phyloP scores from a whole-genome alignment of 1,140 invertebrate species.

The Pomacea maculata region DNA sequence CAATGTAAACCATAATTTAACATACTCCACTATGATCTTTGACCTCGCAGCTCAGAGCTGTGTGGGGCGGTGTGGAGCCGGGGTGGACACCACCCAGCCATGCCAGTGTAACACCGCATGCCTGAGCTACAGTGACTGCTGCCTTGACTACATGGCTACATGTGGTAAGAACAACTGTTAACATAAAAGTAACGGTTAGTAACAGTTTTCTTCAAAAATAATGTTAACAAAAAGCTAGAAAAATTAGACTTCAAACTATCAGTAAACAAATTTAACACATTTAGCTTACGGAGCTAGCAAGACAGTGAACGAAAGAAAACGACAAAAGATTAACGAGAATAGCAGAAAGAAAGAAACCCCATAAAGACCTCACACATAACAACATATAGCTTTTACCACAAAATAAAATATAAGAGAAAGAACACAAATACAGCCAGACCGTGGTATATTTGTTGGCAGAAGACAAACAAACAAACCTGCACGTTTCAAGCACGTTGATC shows the following conservation, averaged over 20 bases:
- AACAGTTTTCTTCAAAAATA: not conserved
- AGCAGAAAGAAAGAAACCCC: no score
- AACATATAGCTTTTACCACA: no score
- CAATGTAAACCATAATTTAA: no score
- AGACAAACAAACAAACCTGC: no score
- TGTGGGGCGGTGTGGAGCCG: conserved; percentile 21
- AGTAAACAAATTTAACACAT: not conserved
- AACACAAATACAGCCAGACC: no score
- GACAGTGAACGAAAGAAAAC: not conserved
- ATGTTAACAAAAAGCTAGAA: no score
- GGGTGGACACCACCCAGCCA: conserved; percentile 8
- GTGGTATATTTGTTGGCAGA: no score
- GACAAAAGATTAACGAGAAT: not conserved
- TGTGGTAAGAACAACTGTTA: conserved; percentile 20
- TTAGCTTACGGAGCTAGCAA: not conserved
- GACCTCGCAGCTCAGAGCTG: conserved; percentile 21
- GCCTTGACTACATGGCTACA: conserved; percentile 26
- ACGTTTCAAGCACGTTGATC: no score
- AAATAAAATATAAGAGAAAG: no score
- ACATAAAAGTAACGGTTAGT: not conserved
- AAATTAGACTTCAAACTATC: not conserved
- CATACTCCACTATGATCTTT: not conserved
- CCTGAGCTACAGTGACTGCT: conserved; percentile 30
- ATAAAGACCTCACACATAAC: no score
- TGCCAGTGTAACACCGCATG: conserved; percentile 42